A percentile compares a stretch with the other conserved stretches of the same genome.
Evolutionary conservation across 2,797 vertebrate genomes (phyloP).

Genomic region (Acanthiza pusilla): DNA sequence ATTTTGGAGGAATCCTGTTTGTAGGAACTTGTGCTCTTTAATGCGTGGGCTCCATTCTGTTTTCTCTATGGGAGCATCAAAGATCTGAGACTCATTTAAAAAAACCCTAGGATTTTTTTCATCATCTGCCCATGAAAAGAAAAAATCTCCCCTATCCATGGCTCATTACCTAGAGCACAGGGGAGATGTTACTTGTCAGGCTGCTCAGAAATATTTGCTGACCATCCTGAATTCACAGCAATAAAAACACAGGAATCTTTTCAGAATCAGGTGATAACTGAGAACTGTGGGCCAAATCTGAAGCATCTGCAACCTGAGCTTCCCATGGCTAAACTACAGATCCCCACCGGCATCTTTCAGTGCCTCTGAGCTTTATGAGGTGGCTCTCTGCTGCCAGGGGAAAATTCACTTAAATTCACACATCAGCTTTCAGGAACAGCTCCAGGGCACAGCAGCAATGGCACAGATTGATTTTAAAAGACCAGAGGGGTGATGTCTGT

Average conservation of each 20-base stretch:
- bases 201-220: background rate
- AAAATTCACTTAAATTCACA: background rate
- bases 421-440: constrained; percentile 2
- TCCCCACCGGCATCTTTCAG: background rate
- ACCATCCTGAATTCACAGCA: background rate
- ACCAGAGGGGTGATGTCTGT: background rate
- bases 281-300: background rate
- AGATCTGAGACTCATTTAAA: background rate
- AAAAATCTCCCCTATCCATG: background rate
- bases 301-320: background rate
- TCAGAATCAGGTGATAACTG: background rate
- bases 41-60: accelerated
- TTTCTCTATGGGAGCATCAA: background rate
- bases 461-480: background rate
- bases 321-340: background rate
- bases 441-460: background rate
- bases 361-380: background rate
- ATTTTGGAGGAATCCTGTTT: background rate
- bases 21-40: background rate
- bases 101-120: background rate
- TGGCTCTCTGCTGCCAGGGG: background rate
- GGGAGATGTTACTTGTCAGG: background rate
- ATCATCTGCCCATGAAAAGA: background rate
- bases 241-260: background rate
- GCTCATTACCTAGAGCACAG: background rate